Evolutionary conservation across 2,888 invertebrate species (phyloP).

Genomic region (Hirtodrosophila duncani): DNA sequence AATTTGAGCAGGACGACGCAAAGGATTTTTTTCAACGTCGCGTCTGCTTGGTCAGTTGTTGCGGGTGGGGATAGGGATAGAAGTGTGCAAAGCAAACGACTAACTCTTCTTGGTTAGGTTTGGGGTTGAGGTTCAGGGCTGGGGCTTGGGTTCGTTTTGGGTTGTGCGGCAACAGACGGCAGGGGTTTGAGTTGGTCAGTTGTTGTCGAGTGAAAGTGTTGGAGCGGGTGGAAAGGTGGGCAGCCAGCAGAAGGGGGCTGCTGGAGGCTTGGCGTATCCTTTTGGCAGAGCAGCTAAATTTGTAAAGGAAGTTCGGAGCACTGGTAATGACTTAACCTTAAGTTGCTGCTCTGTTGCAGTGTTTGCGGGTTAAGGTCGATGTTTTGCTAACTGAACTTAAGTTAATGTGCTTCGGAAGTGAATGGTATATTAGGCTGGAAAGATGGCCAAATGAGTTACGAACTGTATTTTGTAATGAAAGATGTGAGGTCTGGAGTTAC

Average conservation of each 20-base stretch:
- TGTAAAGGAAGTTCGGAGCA: constrained; percentile 15
- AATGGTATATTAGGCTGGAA: too few relatives aligned
- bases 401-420: too few relatives aligned
- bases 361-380: constrained; percentile 28
- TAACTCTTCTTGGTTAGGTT: constrained; percentile 17
- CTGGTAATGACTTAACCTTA: constrained; percentile 28
- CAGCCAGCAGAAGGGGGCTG: background rate
- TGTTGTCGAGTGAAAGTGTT: constrained; percentile 60
- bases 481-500: too few relatives aligned
- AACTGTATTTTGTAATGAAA: too few relatives aligned
- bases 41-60: constrained; percentile 43
- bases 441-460: too few relatives aligned
- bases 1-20: constrained; percentile 30
- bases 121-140: constrained; percentile 4
- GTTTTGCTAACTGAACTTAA: constrained; percentile 18
- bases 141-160: constrained; percentile 4
- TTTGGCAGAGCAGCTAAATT: constrained; percentile 18
- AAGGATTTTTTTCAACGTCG: constrained; percentile 54
- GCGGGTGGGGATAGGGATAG: background rate
- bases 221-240: background rate
- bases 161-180: constrained; percentile 46
- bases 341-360: constrained; percentile 1
- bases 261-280: constrained; percentile 9
- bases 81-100: background rate
- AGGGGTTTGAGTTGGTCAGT: constrained; percentile 46